phyloP scores from a whole-genome alignment of 1,140 invertebrate species.

The Nixonia krombeini region DNA sequence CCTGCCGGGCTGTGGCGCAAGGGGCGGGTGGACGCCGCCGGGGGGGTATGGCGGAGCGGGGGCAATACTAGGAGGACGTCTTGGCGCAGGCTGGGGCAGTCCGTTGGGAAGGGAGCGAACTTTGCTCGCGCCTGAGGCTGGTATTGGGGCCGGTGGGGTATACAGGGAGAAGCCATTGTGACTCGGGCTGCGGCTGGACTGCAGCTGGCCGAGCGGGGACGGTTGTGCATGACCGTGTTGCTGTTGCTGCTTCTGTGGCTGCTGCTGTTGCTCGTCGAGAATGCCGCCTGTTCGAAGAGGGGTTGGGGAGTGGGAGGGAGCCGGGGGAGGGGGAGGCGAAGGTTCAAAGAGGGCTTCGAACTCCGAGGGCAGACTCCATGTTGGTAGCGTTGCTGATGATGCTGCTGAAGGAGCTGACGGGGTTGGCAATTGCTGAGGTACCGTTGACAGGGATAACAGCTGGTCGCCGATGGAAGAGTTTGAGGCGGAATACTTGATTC shows the following conservation, averaged over 20 bases:
- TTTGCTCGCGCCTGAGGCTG: conserved; percentile 69
- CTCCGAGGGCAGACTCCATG: conserved; percentile 53
- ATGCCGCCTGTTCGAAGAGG: conserved; percentile 25
- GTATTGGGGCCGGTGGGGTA: conserved; percentile 73
- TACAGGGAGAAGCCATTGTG: conserved; percentile 74
- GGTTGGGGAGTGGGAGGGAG: conserved; percentile 52
- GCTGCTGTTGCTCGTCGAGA: conserved; percentile 43
- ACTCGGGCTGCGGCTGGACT: conserved; percentile 59
- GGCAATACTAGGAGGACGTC: conserved; percentile 70
- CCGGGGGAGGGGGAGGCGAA: conserved; percentile 64
- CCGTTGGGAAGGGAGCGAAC: conserved; percentile 66
- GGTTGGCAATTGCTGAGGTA: conserved; percentile 56
- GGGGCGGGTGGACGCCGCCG: conserved; percentile 41
- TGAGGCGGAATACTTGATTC: conserved; percentile 53
- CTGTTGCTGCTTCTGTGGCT: conserved; percentile 31
- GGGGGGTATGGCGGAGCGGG: conserved; percentile 60
- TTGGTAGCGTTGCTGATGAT: conserved; percentile 56
- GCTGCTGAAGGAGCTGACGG: conserved; percentile 55
- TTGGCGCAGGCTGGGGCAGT: conserved; percentile 68
- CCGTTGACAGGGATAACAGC: conserved; percentile 43
- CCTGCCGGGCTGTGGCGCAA: no score
- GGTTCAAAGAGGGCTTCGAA: conserved; percentile 63
- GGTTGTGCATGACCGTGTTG: no score
- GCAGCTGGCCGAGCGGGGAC: conserved; percentile 14
- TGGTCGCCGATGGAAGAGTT: conserved; percentile 41